Conservation (phyloP, 2,888 invertebrate genomes). For the Dryocosmus kuriphilus region DNA sequence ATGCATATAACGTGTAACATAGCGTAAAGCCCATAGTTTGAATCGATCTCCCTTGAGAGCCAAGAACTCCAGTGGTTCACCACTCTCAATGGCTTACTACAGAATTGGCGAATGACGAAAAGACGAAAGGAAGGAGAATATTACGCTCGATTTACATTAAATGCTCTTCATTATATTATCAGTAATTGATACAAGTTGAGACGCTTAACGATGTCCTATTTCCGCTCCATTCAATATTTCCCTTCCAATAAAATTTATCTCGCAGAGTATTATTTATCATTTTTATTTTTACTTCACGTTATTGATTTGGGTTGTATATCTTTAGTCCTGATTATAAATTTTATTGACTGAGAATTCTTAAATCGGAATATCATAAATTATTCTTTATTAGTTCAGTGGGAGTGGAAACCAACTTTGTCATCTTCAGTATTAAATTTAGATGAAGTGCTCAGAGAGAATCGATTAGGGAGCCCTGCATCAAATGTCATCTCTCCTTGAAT, state of each 20-base stretch:
- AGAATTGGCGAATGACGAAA: constrained; percentile 54
- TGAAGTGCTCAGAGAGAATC: not conserved
- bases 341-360: not conserved
- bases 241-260: not conserved
- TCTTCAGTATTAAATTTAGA: not conserved
- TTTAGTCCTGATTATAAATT: too few species aligned
- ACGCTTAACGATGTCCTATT: not conserved
- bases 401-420: not conserved
- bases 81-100: constrained; percentile 56
- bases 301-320: too few species aligned
- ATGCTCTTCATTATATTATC: constrained; percentile 53
- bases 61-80: constrained; percentile 50
- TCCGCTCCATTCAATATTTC: not conserved
- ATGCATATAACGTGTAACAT: too few species aligned
- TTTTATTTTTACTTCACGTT: too few species aligned
- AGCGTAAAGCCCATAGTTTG: constrained; percentile 41
- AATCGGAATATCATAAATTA: not conserved
- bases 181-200: constrained; percentile 52
- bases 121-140: constrained; percentile 52
- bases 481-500: not conserved
- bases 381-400: not conserved
- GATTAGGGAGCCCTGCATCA: not conserved
- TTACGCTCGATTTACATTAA: constrained; percentile 59
- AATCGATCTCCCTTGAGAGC: constrained; percentile 61
- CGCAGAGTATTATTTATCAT: not conserved